These are phyloP conservation scores for Channa maculata DNA, from an alignment of 2,113 vertebrate genomes.

Conservation along the genomic window DNA sequence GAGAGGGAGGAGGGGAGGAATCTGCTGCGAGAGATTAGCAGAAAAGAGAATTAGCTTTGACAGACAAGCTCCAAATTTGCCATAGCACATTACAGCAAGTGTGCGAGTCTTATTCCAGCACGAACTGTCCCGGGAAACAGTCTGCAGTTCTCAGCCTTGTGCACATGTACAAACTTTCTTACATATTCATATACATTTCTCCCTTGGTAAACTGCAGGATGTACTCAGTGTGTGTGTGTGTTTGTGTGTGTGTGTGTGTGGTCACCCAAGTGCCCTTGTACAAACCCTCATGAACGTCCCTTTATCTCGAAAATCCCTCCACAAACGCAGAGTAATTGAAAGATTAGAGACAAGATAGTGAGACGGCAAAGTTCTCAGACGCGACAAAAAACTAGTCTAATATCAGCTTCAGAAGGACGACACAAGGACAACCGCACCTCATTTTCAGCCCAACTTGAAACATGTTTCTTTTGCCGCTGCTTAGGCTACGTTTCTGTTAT, in stretches of 20 bases:
- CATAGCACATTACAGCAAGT: constrained; percentile 7
- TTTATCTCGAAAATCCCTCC: constrained; percentile 41
- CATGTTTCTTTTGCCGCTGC: neutral
- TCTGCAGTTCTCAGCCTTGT: neutral
- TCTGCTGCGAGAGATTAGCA: constrained; percentile 57
- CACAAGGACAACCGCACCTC: constrained; percentile 6
- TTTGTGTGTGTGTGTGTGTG: neutral
- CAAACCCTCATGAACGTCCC: neutral
- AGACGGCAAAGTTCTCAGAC: constrained; percentile 27
- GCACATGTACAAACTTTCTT: neutral
- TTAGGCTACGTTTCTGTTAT: neutral
- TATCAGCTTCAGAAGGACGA: constrained; percentile 50
- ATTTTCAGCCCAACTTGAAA: constrained; percentile 7
- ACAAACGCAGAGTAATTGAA: constrained; percentile 57
- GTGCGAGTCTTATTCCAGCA: neutral
- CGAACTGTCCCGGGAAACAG: neutral
- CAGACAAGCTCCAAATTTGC: constrained; percentile 32
- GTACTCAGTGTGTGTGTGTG: neutral
- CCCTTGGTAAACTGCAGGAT: neutral
- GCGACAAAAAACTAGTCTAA: constrained; percentile 23
- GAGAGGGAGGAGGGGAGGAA: constrained; percentile 4
- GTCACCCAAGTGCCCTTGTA: neutral
- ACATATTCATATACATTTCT: no score
- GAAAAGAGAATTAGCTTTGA: constrained; percentile 57
- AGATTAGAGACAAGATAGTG: constrained; percentile 53